Evolutionary conservation across 2,113 vertebrate genomes (phyloP).

Genomic region (Mobula hypostoma): DNA sequence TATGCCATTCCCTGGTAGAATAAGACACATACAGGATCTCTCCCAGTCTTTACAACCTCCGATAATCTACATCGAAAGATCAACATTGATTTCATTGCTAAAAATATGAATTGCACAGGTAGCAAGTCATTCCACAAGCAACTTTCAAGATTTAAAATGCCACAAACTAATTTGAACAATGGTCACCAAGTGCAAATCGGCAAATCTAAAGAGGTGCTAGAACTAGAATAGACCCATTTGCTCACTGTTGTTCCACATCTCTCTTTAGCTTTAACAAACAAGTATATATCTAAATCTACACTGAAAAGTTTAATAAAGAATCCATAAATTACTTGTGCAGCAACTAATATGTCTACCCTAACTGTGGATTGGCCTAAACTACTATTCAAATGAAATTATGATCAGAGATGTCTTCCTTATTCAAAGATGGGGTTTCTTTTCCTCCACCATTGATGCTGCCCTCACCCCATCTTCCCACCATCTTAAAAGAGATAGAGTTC

Average conservation of each 20-base stretch:
- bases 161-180: neutral
- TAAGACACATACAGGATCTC: neutral
- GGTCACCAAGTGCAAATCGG: neutral
- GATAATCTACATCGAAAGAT: neutral
- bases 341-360: neutral
- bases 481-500: no score
- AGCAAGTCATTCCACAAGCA: neutral
- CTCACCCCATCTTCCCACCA: no score
- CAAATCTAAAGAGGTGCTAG: neutral
- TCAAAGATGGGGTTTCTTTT: no score
- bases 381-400: neutral
- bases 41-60: neutral
- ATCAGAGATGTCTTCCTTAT: no score
- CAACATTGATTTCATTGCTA: neutral
- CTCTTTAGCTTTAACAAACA: neutral
- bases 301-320: neutral
- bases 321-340: neutral
- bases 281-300: neutral
- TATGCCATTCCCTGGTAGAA: neutral
- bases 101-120: neutral
- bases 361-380: neutral
- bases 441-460: no score
- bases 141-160: neutral
- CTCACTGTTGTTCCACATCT: neutral
- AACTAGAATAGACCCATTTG: neutral